Conservation (phyloP, 1,140 invertebrate species). For the Drosophila auraria region DNA sequence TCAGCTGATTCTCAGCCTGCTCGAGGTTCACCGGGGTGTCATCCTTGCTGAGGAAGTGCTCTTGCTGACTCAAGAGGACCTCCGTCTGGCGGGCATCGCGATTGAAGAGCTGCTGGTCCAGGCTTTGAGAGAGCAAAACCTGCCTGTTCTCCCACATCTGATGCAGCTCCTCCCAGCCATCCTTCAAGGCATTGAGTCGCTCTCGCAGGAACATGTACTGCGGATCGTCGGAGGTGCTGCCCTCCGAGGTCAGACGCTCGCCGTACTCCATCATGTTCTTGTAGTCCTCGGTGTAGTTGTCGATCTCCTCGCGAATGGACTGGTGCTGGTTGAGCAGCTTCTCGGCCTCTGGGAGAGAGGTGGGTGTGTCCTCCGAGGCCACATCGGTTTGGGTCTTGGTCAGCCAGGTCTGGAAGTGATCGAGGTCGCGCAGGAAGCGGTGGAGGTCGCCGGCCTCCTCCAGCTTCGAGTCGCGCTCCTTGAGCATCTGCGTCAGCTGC, state of each 20-base stretch:
- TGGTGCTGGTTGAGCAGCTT: conserved; percentile 98
- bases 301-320: conserved; percentile 99
- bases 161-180: conserved; percentile 99
- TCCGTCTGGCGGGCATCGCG: conserved; percentile 99
- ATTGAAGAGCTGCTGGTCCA: conserved; percentile 98
- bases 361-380: conserved; percentile 98
- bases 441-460: conserved; percentile 99
- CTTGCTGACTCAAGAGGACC: conserved; percentile 98
- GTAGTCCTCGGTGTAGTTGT: conserved; percentile 99
- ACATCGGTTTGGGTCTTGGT: conserved; percentile 99
- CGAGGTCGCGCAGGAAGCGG: conserved; percentile 98
- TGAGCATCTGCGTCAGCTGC: conserved; percentile 98
- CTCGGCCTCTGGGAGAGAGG: conserved; percentile 98
- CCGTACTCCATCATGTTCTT: conserved; percentile 99
- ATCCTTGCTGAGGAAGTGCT: conserved; percentile 96
- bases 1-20: conserved; percentile 98
- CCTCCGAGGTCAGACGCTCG: conserved; percentile 89
- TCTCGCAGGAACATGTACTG: conserved; percentile 99
- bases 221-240: conserved; percentile 95
- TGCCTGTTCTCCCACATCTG: conserved; percentile 99
- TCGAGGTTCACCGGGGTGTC: conserved; percentile 97
- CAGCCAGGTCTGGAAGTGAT: conserved; percentile 99
- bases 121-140: conserved; percentile 96
- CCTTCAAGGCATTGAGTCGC: conserved; percentile 97
- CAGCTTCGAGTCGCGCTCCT: conserved; percentile 98